Base-by-base conservation (phyloP, 2,797 vertebrate genomes). In the Dermochelys coriacea region DNA sequence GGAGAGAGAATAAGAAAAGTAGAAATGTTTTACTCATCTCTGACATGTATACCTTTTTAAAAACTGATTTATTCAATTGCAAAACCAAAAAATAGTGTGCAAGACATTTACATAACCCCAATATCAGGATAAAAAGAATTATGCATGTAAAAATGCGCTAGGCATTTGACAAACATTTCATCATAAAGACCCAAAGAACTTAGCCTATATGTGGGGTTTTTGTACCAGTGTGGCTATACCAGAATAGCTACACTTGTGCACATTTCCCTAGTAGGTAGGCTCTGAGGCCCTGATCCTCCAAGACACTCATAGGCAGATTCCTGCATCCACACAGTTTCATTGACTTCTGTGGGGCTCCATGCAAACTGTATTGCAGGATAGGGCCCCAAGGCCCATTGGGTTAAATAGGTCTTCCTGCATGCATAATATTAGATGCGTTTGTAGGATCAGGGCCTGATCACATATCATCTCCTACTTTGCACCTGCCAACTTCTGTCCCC, bases 51-150 rank as follows among this genome's bases (percentile, higher is more conserved):
- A 27, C 78, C 74, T 78, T 31, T 81, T 18, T 83, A 82, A 41
- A 9, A 34, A 81, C 11, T 85, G 49, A 41, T 84, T 64, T 0
- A 2, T 57, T 57, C 45, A 80, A 15, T 52, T 45, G 12, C 1
- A 3, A 10, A 45, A 47, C 74, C 12, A 0, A 21, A 55, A 45
- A 15, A 0, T 27, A 12, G 68, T 78, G 8, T 59, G 2, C 1
- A 1, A 90, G 54, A 3, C 3, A 11, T 83, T 93, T 64, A 21
- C 61, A 78, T 84, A 86, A 37, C 29, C 41, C 9, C 54, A 74
- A 31, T 80, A 31, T 37, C 47, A 87, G 87, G 61, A 34, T 45
- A 83, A 68, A 68, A 8, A 51, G 2, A 84, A 78, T 81, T 83
- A 25, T 75, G 12, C 80, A 54, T 71, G 9, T 52, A 54, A 90